phyloP scores from a whole-genome alignment of 2,888 invertebrate species.

The Megaustenia siamemsis region DNA sequence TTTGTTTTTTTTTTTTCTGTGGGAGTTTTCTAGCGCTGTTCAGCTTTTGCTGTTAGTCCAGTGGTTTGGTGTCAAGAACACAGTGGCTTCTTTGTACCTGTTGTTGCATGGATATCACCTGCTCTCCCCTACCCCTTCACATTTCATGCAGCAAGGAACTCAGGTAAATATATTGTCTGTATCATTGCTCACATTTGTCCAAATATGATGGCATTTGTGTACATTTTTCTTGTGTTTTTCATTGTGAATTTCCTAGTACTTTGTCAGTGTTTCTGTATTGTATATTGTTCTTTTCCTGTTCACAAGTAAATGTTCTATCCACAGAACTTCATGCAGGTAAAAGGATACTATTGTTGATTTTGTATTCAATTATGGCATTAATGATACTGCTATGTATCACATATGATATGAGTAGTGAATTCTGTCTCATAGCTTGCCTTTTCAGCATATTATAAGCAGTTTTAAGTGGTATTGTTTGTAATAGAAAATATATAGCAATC shows the following conservation, averaged over 20 bases:
- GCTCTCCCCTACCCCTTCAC: background rate
- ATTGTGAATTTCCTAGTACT: too few species aligned
- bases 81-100: constrained; percentile 20
- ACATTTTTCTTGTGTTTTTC: background rate
- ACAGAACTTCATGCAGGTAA: background rate
- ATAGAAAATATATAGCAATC: too few species aligned
- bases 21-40: constrained; percentile 31
- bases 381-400: background rate
- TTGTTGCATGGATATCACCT: constrained; percentile 43
- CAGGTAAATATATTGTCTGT: constrained; percentile 27
- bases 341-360: background rate
- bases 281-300: background rate
- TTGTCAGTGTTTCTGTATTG: too few species aligned
- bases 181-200: background rate
- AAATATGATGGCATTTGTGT: background rate
- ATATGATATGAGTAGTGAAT: background rate
- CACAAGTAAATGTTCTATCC: background rate
- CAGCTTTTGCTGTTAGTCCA: constrained; percentile 37
- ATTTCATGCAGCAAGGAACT: constrained; percentile 18
- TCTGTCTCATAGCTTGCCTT: background rate
- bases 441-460: background rate
- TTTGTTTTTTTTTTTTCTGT: constrained; percentile 13
- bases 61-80: constrained; percentile 22
- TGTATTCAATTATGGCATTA: too few species aligned
- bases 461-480: too few species aligned